A percentile compares a stretch with the other conserved stretches of the same genome.
These are phyloP conservation scores for Macrostomum lignano DNA, from an alignment of 1,140 invertebrate species.

Conservation along the genomic window DNA sequence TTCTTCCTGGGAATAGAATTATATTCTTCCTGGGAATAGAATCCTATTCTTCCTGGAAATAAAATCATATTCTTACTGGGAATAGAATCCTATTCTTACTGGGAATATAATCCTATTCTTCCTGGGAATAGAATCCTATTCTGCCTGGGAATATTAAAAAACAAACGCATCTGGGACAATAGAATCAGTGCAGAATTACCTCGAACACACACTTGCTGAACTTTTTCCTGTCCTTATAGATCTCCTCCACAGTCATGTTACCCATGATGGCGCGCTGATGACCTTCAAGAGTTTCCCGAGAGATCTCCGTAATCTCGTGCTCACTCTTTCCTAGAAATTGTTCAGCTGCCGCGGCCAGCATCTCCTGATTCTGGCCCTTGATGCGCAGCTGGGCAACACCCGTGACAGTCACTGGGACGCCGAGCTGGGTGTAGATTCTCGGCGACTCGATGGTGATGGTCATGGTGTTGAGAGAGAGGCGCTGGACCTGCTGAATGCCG, in stretches of 20 bases:
- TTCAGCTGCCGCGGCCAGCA: constrained; percentile 76
- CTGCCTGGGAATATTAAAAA: too few relatives aligned
- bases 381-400: constrained; percentile 76
- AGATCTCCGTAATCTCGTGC: constrained; percentile 61
- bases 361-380: constrained; percentile 75
- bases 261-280: constrained; percentile 95
- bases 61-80: too few relatives aligned
- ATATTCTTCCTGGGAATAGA: too few relatives aligned
- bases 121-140: too few relatives aligned
- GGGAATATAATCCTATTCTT: too few relatives aligned
- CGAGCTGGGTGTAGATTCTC: constrained; percentile 69
- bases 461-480: constrained; percentile 81
- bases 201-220: constrained; percentile 57
- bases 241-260: constrained; percentile 92
- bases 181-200: too few relatives aligned
- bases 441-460: constrained; percentile 37
- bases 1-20: too few relatives aligned
- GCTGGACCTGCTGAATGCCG: constrained; percentile 63
- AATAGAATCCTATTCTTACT: too few relatives aligned
- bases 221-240: constrained; percentile 92
- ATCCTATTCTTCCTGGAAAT: too few relatives aligned
- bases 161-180: too few relatives aligned
- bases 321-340: constrained; percentile 76
- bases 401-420: constrained; percentile 79
- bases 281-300: constrained; percentile 73